Conservation (phyloP, 2,113 vertebrate species). For the Crotalus helleri region DNA sequence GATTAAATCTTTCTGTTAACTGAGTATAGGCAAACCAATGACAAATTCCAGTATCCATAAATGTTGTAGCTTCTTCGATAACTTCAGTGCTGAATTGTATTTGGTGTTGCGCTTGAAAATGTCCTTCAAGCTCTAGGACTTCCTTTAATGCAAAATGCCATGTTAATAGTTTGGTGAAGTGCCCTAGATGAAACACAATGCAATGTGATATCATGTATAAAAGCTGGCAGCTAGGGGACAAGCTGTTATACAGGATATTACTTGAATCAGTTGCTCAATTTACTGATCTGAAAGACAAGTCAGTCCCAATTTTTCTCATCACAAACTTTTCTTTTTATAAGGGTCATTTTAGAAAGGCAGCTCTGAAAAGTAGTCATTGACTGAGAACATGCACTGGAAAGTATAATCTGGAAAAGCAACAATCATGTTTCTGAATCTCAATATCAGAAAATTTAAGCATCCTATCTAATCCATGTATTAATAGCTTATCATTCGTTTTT, state of each 20-base stretch:
- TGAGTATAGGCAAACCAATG: background rate
- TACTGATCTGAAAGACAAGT: constrained; percentile 33
- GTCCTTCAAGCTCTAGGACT: constrained; percentile 17
- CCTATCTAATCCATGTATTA: background rate
- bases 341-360: background rate
- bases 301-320: constrained; percentile 27
- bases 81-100: constrained; percentile 22
- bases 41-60: background rate
- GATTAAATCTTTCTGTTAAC: background rate
- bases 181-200: constrained; percentile 36
- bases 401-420: background rate
- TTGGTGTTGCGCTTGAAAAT: constrained; percentile 44
- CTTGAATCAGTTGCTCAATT: constrained; percentile 33
- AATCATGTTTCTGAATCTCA: background rate
- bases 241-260: constrained; percentile 23
- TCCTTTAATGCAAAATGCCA: constrained; percentile 14
- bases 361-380: constrained; percentile 1
- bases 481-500: background rate
- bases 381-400: background rate
- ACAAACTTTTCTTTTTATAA: background rate
- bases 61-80: background rate
- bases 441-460: background rate
- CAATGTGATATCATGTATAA: background rate
- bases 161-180: background rate
- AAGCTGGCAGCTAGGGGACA: constrained; percentile 14